Evolutionary conservation across 2,888 invertebrate species (phyloP).

Genomic region (Hydraecia micacea): DNA sequence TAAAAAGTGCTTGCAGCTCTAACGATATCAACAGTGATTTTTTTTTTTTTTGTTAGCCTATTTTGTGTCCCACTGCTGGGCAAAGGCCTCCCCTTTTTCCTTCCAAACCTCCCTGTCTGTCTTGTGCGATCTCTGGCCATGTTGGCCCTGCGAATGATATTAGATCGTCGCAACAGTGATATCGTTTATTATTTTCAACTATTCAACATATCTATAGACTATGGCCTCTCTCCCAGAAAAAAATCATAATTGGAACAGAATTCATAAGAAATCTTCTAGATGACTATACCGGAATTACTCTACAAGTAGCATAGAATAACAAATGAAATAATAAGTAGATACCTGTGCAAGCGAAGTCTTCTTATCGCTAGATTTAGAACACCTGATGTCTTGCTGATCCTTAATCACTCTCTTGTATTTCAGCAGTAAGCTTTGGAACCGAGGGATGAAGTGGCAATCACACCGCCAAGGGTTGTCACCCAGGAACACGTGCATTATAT

Average conservation of each 20-base stretch:
- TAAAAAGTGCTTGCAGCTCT: neutral
- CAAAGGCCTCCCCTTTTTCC: too few relatives aligned
- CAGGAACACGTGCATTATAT: slow-evolving; percentile 92
- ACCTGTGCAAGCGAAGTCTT: slow-evolving; percentile 92
- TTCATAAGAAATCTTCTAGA: neutral
- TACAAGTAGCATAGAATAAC: neutral
- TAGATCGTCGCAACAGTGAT: neutral
- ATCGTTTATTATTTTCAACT: neutral
- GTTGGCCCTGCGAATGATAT: too few relatives aligned
- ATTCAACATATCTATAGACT: neutral
- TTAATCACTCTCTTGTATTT: slow-evolving; percentile 93
- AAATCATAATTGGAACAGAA: neutral
- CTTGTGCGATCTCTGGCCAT: too few relatives aligned
- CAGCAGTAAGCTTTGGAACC: slow-evolving; percentile 92
- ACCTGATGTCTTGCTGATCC: slow-evolving; percentile 93
- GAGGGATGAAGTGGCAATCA: slow-evolving; percentile 94
- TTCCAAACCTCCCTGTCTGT: too few relatives aligned
- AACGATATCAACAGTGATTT: neutral
- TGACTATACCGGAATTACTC: neutral
- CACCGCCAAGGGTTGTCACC: slow-evolving; percentile 96
- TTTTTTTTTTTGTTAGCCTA: too few relatives aligned
- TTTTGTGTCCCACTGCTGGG: too few relatives aligned
- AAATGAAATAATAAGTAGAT: slow-evolving; percentile 54
- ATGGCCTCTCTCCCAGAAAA: neutral
- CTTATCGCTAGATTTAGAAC: slow-evolving; percentile 91